Base-by-base conservation (phyloP, 2,888 invertebrate species). In the Gonocerus acuteangulatus region DNA sequence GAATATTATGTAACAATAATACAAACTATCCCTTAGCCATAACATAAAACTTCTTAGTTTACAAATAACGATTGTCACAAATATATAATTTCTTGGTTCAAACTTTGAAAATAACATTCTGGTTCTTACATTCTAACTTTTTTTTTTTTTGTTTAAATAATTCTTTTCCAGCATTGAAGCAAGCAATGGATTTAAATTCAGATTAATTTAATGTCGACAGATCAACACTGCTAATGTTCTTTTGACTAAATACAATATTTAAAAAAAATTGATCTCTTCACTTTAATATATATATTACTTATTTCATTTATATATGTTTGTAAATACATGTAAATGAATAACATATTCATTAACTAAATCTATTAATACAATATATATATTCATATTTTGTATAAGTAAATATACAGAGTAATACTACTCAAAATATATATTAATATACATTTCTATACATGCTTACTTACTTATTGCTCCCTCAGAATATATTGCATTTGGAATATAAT, bases 21-120 rank as follows among this genome's bases (percentile, higher is more conserved):
- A 60, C 44, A 58, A 62, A 57, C 61, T 62, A 56, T 60, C 60
- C 63, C 63, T 63, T 60, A 63, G 59, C 63, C 63, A 60, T 32
- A 48, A 60, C 27, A 49, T 45, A 51, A 51, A 32, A 51, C 51
- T 34, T 36, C 51, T 27, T 51, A 51, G 19, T 21, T 34, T 51
- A 36, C 19, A n/a, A 23, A 51, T 15, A 51, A 51, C 32, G 51
- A 51, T 51, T 51, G 51, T 51, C 51, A 34, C 32, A 51, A 36
- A 51, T 32, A 51, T 51, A 18, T 19, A 51, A 7, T 42, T 51
- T 34, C 32, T 51, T 16, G 36, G 4, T 27, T 34, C 13, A 18
- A 51, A 36, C 19, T 36, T 51, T 16, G n/a, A 34, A 34, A 51
- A 51, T 13, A 34, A 11, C 9, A 27, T 48, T 32, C 23, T 48